These are phyloP conservation scores for Monopis laevigella DNA, from an alignment of 2,888 invertebrate genomes.

Conservation along the genomic window DNA sequence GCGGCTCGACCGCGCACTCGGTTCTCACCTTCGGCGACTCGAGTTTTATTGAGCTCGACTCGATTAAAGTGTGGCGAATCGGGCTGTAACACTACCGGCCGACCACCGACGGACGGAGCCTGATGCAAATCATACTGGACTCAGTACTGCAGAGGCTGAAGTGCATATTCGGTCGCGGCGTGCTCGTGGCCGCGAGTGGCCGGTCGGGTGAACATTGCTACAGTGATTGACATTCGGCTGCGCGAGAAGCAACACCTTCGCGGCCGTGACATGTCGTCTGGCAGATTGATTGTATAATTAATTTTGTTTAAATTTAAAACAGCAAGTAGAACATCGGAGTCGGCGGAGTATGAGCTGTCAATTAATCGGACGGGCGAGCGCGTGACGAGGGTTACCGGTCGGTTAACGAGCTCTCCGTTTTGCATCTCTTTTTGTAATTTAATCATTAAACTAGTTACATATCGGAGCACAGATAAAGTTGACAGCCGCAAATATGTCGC, in stretches of 20 bases:
- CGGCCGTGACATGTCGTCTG: constrained; percentile 52
- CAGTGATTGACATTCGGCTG: constrained; percentile 59
- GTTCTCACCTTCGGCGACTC: constrained; percentile 47
- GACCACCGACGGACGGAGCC: background rate
- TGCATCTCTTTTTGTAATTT: constrained; percentile 5
- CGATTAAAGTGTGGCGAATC: constrained; percentile 59
- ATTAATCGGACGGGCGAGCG: constrained; percentile 46
- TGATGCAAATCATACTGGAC: background rate
- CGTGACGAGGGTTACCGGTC: constrained; percentile 44
- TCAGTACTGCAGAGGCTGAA: constrained; percentile 20
- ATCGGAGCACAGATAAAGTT: too few species aligned
- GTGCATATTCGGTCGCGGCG: constrained; percentile 18
- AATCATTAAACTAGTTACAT: constrained; percentile 5
- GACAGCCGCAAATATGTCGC: too few species aligned
- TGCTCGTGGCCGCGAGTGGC: constrained; percentile 15
- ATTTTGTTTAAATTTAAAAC: constrained; percentile 57
- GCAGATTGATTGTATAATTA: constrained; percentile 62
- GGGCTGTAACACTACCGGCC: constrained; percentile 46
- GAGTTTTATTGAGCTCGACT: constrained; percentile 42
- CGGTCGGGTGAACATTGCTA: constrained; percentile 49
- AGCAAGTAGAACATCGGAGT: constrained; percentile 30
- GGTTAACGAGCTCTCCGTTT: constrained; percentile 42
- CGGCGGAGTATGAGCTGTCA: constrained; percentile 54
- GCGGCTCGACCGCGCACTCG: constrained; percentile 38
- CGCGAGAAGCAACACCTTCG: constrained; percentile 61